These are phyloP conservation scores for Acanthococcus lagerstroemiae DNA, from an alignment of 2,888 invertebrate species.

Conservation along the genomic window DNA sequence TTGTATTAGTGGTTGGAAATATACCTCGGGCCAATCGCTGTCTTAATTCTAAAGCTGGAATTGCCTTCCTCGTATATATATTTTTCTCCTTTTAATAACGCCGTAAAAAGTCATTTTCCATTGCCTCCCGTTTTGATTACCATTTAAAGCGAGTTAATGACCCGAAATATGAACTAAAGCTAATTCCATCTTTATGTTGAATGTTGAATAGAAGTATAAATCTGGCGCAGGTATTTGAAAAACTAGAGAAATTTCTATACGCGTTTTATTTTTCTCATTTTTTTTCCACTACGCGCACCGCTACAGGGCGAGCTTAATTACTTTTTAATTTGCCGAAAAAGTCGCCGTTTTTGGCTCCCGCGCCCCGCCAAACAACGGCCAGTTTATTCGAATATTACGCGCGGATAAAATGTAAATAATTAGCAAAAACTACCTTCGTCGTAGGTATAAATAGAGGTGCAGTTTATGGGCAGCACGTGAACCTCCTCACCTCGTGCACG, in stretches of 20 bases:
- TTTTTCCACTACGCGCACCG: neutral
- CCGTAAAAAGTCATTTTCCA: conserved; percentile 31
- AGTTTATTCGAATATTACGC: too few species aligned
- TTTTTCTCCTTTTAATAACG: conserved; percentile 21
- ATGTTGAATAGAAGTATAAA: conserved; percentile 18
- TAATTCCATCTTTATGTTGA: conserved; percentile 23
- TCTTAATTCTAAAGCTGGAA: conserved; percentile 28
- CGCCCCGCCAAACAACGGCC: too few species aligned
- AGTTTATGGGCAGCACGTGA: too few species aligned
- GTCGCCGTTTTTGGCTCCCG: too few species aligned
- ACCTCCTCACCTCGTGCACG: too few species aligned
- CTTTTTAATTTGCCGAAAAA: too few species aligned
- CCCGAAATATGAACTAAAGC: conserved; percentile 30
- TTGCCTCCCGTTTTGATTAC: conserved; percentile 29
- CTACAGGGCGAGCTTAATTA: too few species aligned
- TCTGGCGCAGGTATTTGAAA: too few species aligned
- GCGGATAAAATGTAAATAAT: too few species aligned
- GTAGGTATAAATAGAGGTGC: too few species aligned
- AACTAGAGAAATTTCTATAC: neutral
- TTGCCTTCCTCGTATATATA: conserved; percentile 18
- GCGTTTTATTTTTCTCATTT: neutral
- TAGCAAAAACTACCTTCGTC: too few species aligned
- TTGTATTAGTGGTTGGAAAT: conserved; percentile 28
- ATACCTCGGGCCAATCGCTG: conserved; percentile 28
- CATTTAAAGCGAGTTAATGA: conserved; percentile 31